phyloP scores from a whole-genome alignment of 37 sponge, comb jelly and placozoan species.

The Amphimedon queenslandica region DNA sequence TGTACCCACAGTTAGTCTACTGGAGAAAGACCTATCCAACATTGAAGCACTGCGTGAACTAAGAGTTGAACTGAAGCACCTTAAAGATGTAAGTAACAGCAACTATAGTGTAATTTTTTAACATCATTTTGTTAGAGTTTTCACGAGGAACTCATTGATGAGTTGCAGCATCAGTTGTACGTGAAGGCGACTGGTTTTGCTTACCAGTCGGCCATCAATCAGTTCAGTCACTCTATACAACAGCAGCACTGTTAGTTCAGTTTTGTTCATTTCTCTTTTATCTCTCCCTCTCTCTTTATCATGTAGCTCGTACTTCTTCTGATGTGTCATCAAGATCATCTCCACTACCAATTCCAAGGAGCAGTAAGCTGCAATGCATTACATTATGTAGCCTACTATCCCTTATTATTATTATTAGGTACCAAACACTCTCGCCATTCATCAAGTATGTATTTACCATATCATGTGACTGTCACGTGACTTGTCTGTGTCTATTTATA shows the following conservation, averaged over 20 bases:
- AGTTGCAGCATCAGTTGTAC: constrained; percentile 76
- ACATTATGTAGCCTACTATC: background rate
- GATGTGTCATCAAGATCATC: constrained; percentile 5
- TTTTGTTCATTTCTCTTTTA: background rate
- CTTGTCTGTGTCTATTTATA: too few species aligned
- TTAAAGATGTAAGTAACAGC: constrained; percentile 40
- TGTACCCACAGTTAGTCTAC: constrained; percentile 34
- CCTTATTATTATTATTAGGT: background rate
- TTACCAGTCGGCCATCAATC: background rate
- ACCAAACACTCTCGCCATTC: constrained; percentile 9
- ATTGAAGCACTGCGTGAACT: constrained; percentile 81
- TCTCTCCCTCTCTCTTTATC: background rate
- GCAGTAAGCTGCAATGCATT: background rate
- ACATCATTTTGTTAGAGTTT: constrained; percentile 26
- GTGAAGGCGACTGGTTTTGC: constrained; percentile 12
- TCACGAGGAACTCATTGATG: constrained; percentile 68
- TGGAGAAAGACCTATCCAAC: constrained; percentile 48
- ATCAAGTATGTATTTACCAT: constrained; percentile 10
- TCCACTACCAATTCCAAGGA: background rate
- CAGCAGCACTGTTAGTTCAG: background rate
- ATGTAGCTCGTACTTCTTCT: background rate
- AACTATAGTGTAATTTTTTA: background rate
- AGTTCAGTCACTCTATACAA: background rate
- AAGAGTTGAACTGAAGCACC: constrained; percentile 39
- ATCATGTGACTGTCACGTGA: background rate